Evolutionary conservation across 2,888 invertebrate genomes (phyloP).

Genomic region (Tineola bisselliella): DNA sequence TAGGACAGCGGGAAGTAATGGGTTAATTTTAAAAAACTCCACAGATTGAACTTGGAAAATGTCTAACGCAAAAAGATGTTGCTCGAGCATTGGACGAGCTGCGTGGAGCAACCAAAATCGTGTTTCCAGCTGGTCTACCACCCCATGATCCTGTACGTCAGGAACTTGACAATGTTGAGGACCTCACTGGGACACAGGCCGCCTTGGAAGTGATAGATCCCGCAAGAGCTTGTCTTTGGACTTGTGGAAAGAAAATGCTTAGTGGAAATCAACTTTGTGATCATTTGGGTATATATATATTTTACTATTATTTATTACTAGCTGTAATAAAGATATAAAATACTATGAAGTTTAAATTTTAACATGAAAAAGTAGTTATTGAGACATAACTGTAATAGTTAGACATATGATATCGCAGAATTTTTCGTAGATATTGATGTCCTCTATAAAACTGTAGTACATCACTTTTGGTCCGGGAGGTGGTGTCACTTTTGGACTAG

Average conservation of each 20-base stretch:
- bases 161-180: slow-evolving; percentile 92
- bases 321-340: too few relatives aligned
- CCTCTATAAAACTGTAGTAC: too few relatives aligned
- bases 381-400: too few relatives aligned
- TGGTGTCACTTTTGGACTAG: too few relatives aligned
- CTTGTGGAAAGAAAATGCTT: slow-evolving; percentile 87
- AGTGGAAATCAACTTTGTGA: slow-evolving; percentile 78
- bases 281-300: slow-evolving; percentile 79
- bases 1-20: too few relatives aligned
- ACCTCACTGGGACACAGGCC: slow-evolving; percentile 85
- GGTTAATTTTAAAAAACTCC: neutral
- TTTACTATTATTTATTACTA: too few relatives aligned
- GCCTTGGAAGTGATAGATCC: slow-evolving; percentile 77
- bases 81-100: slow-evolving; percentile 83
- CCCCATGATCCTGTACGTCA: slow-evolving; percentile 89
- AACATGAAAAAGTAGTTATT: too few relatives aligned
- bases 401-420: too few relatives aligned
- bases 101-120: slow-evolving; percentile 87
- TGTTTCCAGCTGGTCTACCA: slow-evolving; percentile 93
- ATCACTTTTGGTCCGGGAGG: too few relatives aligned
- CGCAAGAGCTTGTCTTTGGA: slow-evolving; percentile 76
- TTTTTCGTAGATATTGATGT: too few relatives aligned
- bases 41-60: slow-evolving; percentile 71
- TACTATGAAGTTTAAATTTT: too few relatives aligned
- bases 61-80: slow-evolving; percentile 77